Evolutionary conservation across 2,797 vertebrate genomes (phyloP).

Genomic region (Anisognathus igniventris): DNA sequence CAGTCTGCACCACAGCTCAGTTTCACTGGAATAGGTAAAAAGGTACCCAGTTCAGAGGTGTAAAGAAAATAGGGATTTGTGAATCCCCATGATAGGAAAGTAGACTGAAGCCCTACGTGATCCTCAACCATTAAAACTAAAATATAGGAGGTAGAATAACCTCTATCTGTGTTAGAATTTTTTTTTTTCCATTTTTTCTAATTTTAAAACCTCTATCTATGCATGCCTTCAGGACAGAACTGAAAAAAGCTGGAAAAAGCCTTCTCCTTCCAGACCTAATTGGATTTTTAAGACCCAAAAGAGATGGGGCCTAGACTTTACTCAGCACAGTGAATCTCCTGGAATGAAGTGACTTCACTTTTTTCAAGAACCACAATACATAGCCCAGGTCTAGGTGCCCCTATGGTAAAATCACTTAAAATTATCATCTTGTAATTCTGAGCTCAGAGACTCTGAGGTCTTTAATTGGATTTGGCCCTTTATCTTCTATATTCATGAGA

Average conservation of each 20-base stretch:
- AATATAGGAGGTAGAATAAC: background rate
- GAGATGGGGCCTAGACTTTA: accelerated
- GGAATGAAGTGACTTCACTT: background rate
- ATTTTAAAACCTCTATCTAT: background rate
- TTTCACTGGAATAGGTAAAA: background rate
- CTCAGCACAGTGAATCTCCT: background rate
- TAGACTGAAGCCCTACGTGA: accelerated
- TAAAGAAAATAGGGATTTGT: background rate
- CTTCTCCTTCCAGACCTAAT: background rate
- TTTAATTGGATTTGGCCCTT: conserved; percentile 29
- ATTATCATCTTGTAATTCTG: background rate
- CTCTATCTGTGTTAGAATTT: background rate
- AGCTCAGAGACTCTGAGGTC: background rate
- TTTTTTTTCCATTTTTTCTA: background rate
- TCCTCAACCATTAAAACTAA: background rate
- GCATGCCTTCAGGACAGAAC: background rate
- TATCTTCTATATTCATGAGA: background rate
- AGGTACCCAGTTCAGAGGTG: background rate
- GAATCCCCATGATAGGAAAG: background rate
- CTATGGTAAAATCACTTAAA: background rate
- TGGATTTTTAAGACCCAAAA: background rate
- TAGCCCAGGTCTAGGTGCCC: background rate
- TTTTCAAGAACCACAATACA: background rate
- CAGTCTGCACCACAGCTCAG: background rate
- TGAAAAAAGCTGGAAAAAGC: background rate